Percentiles rank a stretch among this genome's conserved stretches.
These are phyloP conservation scores for Heliconius charithonia DNA, from an alignment of 2,888 invertebrate species.

Conservation along the genomic window DNA sequence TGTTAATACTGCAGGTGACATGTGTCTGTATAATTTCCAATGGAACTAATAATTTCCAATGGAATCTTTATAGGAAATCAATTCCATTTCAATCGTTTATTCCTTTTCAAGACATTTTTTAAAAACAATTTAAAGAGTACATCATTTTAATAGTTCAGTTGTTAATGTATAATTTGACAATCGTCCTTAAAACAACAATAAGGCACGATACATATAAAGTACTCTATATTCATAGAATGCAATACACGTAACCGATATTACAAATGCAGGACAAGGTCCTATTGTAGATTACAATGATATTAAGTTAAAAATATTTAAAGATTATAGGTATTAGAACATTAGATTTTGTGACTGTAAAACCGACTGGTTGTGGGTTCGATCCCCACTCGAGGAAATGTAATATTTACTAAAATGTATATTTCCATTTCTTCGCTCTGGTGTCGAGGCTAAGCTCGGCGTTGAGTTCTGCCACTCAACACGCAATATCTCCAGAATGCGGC, in stretches of 20 bases:
- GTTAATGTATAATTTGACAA: not conserved
- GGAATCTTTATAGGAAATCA: not conserved
- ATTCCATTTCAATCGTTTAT: not conserved
- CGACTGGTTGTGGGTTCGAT: too few species aligned
- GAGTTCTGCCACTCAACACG: too few species aligned
- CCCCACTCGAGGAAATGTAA: too few species aligned
- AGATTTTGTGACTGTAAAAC: too few species aligned
- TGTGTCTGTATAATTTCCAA: too few species aligned
- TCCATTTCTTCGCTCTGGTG: too few species aligned
- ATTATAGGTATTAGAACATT: not conserved
- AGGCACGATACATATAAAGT: not conserved
- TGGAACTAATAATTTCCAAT: too few species aligned
- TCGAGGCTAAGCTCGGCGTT: too few species aligned
- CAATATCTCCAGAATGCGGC: too few species aligned
- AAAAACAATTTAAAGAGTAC: not conserved
- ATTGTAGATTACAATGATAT: not conserved
- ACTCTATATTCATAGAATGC: constrained; percentile 31
- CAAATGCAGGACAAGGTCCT: constrained; percentile 59
- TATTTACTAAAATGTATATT: too few species aligned
- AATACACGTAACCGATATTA: constrained; percentile 50
- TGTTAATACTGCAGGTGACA: too few species aligned
- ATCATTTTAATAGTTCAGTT: not conserved
- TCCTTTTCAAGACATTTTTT: not conserved
- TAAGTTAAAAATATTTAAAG: not conserved
- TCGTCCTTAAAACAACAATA: constrained; percentile 35